Evolutionary conservation across 2,888 invertebrate genomes (phyloP), one percentile per base, ranked within the genome.

Genomic region (Polydesmus complanatus): DNA sequence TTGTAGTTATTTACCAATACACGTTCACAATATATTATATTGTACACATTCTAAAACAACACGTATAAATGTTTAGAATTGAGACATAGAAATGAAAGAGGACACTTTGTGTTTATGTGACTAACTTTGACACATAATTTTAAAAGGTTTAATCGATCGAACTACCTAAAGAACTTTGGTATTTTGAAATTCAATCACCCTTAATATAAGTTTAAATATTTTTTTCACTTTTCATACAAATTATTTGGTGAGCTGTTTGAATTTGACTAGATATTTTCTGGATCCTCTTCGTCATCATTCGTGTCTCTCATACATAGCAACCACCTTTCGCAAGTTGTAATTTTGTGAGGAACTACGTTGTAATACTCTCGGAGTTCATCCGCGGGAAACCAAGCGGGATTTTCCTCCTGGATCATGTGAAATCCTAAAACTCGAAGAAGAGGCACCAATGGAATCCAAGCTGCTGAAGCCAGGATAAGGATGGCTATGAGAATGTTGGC

Each of bases 301-400:
- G 58, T 56, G 1, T 62, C 62, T n/a, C 53, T 8, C 52, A 62
- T 54, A 53, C 63, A 63, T 22, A 63, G 56, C 25, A 63, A 27
- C 63, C 55, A 63, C 50, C 63, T 37, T 58, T 61, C 61, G 57
- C 58, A 62, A 19, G 62, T 59, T 25, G 88, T 85, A 0, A 88
- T 86, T 71, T 85, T 84, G 68, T 86, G 86, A 1, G 89, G 87
- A 69, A 88, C 84, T 66, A 93, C 87, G 61, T 88, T 88, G 71
- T 92, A 88, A 73, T 88, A 91, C 71, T 92, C 91, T 66, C 86
- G 84, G 1, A 93, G 78, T 70, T 92, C 92, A 27, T 85, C 84
- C 0, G 86, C 86, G 0, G 92, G 92, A 73, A 92, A 93, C 92
- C 92, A 92, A 3, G 91, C 89, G 66, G 90, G 86, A 70, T 90